Evolutionary conservation across 2,888 invertebrate genomes (phyloP), one percentile per base, ranked within the genome.

Genomic region (Polia nebulosa): DNA sequence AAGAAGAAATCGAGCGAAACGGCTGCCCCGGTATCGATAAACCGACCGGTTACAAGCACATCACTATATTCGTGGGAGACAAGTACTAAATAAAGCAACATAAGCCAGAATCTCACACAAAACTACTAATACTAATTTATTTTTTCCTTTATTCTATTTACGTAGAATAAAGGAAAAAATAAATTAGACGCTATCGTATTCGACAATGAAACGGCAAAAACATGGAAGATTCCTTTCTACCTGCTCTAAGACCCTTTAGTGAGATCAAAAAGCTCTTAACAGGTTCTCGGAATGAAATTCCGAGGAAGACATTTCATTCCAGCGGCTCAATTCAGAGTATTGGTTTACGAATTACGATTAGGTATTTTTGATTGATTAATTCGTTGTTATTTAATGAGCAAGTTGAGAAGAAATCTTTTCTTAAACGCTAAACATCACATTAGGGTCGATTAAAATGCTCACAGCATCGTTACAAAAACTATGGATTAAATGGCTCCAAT

Each of bases 1-100:
- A 92, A 91, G 89, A 90, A 88, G 90, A 90, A 92, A 91, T 91
- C 90, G 88, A 91, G 89, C 90, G 89, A 88, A 87, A 89, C 89
- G 85, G 81, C 79, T 84, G 87, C 86, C 84, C 84, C 83, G 85
- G 85, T 89, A 88, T 89, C 87, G 88, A 89, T 87, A 89, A 87
- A 88, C 86, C 64, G 68, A 89, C 89, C 88, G 89, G 92, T 91
- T 91, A 72, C 77, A 83, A 68, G 78, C 80, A 80, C 85, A 80
- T 82, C 86, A 85, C 86, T 88, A 83, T 84, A 88, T 88, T 89
- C 88, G 89, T 92, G 91, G 88, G 91, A 91, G 89, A 87, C 82
- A 83, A 85, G 78, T 76, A 86, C 80, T 87, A 85, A 87, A 88
- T 88, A 87, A 88, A 89, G 84, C 76, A 25, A 47, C 52, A 20